Evolutionary conservation across 2,888 invertebrate genomes (phyloP).

Genomic region (Holacanthella duospinosa): DNA sequence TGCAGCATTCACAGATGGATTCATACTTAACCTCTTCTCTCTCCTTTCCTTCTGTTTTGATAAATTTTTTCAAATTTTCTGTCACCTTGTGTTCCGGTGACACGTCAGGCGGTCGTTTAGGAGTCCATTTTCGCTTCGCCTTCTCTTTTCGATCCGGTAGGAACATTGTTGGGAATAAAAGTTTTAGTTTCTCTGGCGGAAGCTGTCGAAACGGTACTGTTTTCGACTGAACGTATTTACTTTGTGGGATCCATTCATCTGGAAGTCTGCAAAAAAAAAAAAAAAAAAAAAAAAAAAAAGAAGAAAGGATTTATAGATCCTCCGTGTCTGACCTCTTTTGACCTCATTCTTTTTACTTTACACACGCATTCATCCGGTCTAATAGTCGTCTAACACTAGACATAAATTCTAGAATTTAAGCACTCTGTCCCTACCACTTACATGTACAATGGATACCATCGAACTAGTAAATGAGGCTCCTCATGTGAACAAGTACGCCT

Average conservation of each 20-base stretch:
- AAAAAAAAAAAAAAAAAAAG: not conserved
- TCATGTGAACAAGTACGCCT: constrained; percentile 55
- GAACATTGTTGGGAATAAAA: constrained; percentile 33
- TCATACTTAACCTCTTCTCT: not conserved
- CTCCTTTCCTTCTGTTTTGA: not conserved
- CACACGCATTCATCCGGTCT: no score
- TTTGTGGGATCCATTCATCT: constrained; percentile 36
- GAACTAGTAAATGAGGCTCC: constrained; percentile 59
- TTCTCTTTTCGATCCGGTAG: constrained; percentile 29
- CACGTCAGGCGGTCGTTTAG: not conserved
- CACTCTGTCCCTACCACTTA: no score
- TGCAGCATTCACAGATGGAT: not conserved
- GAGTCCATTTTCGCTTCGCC: constrained; percentile 20
- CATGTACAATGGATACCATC: constrained; percentile 77
- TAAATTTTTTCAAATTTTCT: not conserved
- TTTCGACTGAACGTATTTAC: constrained; percentile 26
- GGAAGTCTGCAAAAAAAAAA: constrained; percentile 24
- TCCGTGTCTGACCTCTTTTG: no score
- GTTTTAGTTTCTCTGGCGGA: constrained; percentile 30
- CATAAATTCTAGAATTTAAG: not conserved
- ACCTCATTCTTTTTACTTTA: no score
- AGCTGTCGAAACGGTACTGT: constrained; percentile 35
- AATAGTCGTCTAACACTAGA: not conserved
- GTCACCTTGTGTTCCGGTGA: not conserved
- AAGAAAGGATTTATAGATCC: no score